A percentile compares a stretch with the other conserved stretches of the same genome.
Conservation (phyloP, 2,113 vertebrate species). For the Laterallus jamaicensis region DNA sequence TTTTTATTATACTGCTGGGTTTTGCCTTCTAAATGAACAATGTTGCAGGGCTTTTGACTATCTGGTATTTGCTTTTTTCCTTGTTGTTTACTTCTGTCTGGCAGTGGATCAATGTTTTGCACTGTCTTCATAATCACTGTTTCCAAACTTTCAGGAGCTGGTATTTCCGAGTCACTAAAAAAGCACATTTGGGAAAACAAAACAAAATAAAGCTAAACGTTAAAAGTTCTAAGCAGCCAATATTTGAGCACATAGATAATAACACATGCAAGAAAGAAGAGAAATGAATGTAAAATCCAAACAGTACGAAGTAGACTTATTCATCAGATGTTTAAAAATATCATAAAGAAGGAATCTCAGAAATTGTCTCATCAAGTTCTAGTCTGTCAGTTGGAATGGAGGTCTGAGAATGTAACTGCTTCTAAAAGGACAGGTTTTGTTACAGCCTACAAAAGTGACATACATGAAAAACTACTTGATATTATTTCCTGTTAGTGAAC, state of each 20-base stretch:
- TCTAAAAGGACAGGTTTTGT: background rate
- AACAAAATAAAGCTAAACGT: background rate
- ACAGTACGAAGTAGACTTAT: background rate
- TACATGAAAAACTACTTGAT: background rate
- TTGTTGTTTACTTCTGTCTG: conserved; percentile 41
- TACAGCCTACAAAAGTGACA: background rate
- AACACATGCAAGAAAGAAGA: background rate
- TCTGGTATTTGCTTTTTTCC: conserved; percentile 33
- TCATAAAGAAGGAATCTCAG: background rate
- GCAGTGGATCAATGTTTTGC: conserved; percentile 26
- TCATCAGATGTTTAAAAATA: background rate
- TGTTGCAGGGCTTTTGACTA: background rate
- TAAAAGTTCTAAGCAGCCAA: background rate
- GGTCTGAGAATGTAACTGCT: background rate
- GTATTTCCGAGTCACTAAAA: conserved; percentile 72
- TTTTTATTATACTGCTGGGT: background rate
- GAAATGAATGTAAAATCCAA: background rate
- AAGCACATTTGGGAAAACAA: background rate
- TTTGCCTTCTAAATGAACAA: background rate
- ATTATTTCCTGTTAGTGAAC: background rate
- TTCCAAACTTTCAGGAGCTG: conserved; percentile 54
- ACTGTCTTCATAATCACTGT: conserved; percentile 57
- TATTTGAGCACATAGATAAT: background rate
- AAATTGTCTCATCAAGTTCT: background rate
- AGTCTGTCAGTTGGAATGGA: background rate